Conservation (phyloP, 2,797 vertebrate genomes). For the Gymnoscopelus braueri region DNA sequence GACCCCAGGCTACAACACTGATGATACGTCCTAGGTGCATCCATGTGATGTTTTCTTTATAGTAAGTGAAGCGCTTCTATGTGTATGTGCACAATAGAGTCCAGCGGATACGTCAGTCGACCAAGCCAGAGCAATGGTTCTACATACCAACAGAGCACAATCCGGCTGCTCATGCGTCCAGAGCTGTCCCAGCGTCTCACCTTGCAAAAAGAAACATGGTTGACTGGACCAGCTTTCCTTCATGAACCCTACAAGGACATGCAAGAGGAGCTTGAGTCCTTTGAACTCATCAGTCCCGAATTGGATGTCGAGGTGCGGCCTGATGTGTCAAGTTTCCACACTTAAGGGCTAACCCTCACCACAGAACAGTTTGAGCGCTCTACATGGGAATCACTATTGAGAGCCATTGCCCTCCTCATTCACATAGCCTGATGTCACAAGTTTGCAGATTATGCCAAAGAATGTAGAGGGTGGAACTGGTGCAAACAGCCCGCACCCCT, state of each 20-base stretch:
- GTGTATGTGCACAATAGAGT: constrained; percentile 13
- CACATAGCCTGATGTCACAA: not conserved
- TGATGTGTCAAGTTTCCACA: not conserved
- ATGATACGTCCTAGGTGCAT: too few relatives aligned
- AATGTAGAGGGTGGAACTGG: not conserved
- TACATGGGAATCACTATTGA: not conserved
- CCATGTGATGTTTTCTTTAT: too few relatives aligned
- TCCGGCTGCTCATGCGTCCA: constrained; percentile 23
- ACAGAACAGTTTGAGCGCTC: constrained; percentile 1
- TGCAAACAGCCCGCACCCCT: not conserved
- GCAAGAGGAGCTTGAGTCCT: too few relatives aligned
- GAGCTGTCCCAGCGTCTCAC: constrained; percentile 11
- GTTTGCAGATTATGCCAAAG: not conserved
- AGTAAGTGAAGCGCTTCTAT: not conserved
- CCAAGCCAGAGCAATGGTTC: constrained; percentile 4
- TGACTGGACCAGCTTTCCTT: constrained; percentile 14
- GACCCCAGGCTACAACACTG: too few relatives aligned
- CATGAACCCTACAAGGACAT: too few relatives aligned
- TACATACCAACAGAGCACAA: constrained; percentile 6
- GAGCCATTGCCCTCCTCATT: not conserved
- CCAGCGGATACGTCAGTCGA: constrained; percentile 14
- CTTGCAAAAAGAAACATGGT: constrained; percentile 12
- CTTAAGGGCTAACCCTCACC: not conserved
- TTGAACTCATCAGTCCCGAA: constrained; percentile 13
- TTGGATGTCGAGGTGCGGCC: constrained; percentile 16